A percentile compares a stretch with the other conserved stretches of the same genome.
phyloP scores from a whole-genome alignment of 1,140 invertebrate genomes.

The Nasonia longicornis region DNA sequence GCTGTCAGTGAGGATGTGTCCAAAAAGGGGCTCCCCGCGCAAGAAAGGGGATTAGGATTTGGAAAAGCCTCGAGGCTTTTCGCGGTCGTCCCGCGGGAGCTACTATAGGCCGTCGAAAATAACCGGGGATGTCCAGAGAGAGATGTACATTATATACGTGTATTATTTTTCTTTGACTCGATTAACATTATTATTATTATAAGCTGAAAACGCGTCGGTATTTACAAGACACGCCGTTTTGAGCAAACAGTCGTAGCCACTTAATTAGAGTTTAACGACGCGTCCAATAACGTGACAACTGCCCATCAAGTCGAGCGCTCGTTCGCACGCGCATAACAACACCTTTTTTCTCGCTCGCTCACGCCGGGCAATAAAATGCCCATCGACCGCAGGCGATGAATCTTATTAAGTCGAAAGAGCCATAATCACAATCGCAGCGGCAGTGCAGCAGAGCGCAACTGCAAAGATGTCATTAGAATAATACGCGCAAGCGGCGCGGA shows the following conservation, averaged over 20 bases:
- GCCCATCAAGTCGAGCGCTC: background rate
- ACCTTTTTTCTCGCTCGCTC: background rate
- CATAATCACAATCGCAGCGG: background rate
- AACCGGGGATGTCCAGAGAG: background rate
- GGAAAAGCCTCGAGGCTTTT: conserved; percentile 45
- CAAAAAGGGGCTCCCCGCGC: conserved; percentile 8
- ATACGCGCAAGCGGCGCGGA: background rate
- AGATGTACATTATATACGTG: background rate
- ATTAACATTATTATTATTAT: too few relatives aligned
- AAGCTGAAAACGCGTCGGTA: background rate
- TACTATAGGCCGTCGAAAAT: conserved; percentile 5
- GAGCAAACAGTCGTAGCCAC: background rate
- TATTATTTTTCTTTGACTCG: too few relatives aligned
- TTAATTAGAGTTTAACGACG: background rate
- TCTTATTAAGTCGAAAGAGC: conserved; percentile 13
- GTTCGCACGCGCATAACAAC: background rate
- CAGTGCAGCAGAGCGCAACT: background rate
- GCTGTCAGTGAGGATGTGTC: conserved; percentile 48
- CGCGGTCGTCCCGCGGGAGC: conserved; percentile 49
- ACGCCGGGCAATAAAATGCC: background rate
- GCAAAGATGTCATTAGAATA: conserved; percentile 1
- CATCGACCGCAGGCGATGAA: background rate
- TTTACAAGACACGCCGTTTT: background rate
- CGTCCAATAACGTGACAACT: conserved; percentile 2
- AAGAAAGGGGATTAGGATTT: conserved; percentile 49